phyloP scores from a whole-genome alignment of 2,113 vertebrate species.

The Miniopterus natalensis region DNA sequence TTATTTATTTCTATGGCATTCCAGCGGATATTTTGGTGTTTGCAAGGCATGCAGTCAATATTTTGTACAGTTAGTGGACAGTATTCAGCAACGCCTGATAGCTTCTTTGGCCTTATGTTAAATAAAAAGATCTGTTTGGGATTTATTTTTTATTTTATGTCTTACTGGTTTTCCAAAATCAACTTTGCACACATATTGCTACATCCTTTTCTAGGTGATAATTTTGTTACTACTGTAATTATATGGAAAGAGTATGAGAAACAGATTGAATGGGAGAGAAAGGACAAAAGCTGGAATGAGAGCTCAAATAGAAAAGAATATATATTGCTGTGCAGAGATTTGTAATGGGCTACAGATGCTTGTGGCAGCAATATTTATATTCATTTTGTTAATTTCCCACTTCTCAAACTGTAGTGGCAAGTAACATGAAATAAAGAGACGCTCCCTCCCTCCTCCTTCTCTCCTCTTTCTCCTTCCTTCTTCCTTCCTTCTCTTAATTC shows the following conservation, averaged over 20 bases:
- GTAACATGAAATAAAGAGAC: constrained; percentile 85
- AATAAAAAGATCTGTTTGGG: constrained; percentile 88
- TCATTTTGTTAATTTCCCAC: constrained; percentile 85
- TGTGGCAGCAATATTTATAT: constrained; percentile 82
- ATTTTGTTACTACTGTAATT: constrained; percentile 82
- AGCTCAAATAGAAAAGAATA: not conserved
- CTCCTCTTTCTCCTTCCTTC: not conserved
- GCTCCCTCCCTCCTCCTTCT: not conserved
- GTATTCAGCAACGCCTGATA: constrained; percentile 91
- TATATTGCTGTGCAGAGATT: constrained; percentile 67
- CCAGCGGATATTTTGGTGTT: constrained; percentile 92
- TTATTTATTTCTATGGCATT: constrained; percentile 94
- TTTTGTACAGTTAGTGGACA: constrained; percentile 92
- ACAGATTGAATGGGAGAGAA: constrained; percentile 53
- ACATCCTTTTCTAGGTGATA: constrained; percentile 80
- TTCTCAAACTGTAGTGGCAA: constrained; percentile 84
- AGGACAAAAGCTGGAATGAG: constrained; percentile 69
- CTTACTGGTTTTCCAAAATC: constrained; percentile 85
- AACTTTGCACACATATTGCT: constrained; percentile 83
- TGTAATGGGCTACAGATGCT: constrained; percentile 78
- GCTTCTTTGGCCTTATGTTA: constrained; percentile 89
- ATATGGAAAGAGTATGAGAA: constrained; percentile 22
- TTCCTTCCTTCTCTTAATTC: not conserved
- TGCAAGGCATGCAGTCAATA: constrained; percentile 92
- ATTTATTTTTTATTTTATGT: constrained; percentile 84